Conservation (phyloP, 2,113 vertebrate genomes). For the Chaetura pelagica region DNA sequence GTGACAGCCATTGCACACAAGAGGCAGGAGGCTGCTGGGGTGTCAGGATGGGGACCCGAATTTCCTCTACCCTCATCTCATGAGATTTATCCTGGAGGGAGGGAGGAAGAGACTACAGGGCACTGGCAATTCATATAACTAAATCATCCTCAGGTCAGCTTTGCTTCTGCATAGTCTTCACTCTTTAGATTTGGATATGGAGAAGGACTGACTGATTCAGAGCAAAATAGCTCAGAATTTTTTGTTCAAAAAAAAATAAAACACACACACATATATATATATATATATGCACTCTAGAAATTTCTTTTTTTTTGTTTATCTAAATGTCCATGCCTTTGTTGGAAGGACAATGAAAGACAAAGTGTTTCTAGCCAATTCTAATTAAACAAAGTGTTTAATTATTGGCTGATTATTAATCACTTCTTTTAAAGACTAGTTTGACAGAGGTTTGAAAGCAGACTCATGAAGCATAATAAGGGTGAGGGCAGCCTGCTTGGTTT, state of each 20-base stretch:
- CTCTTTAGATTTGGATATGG: fast-evolving
- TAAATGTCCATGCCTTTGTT: not conserved
- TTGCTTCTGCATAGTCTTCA: not conserved
- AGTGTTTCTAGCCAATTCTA: not conserved
- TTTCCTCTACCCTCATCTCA: not conserved
- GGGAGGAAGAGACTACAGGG: not conserved
- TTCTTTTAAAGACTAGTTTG: slow-evolving; percentile 3
- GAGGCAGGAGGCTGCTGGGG: not conserved
- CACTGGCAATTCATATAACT: not conserved
- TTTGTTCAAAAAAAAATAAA: not conserved
- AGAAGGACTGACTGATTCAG: not conserved
- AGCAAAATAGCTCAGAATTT: not conserved
- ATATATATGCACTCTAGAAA: not conserved
- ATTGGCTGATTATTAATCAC: not conserved
- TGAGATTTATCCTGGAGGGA: not conserved
- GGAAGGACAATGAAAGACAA: not conserved
- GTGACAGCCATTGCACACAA: not conserved
- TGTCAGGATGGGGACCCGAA: not conserved
- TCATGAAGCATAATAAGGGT: not conserved
- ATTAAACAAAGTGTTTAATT: slow-evolving; percentile 46
- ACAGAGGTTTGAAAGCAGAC: slow-evolving; percentile 34
- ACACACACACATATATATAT: not conserved
- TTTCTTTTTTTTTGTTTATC: not conserved
- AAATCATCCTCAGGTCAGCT: not conserved
- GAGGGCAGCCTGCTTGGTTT: not conserved